Conservation (phyloP, 2,888 invertebrate species). For the Lobophora halterata region DNA sequence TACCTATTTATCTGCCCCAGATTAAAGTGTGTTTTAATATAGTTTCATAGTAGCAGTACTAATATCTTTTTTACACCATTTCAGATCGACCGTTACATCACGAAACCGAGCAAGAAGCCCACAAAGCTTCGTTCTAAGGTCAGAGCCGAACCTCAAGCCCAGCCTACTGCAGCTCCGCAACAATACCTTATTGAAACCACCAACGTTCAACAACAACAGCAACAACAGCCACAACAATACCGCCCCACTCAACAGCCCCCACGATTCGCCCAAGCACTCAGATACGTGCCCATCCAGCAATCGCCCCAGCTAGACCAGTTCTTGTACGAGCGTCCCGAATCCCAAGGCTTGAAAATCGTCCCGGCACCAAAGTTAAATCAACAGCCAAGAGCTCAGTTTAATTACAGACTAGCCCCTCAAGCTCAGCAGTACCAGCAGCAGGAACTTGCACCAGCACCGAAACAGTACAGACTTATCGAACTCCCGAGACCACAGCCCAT, state of each 20-base stretch:
- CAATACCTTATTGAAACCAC: slow-evolving; percentile 77
- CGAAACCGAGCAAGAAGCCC: slow-evolving; percentile 66
- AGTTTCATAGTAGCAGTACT: not conserved
- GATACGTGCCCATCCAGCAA: slow-evolving; percentile 53
- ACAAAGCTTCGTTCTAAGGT: slow-evolving; percentile 65
- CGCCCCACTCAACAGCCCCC: slow-evolving; percentile 51
- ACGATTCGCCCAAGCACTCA: slow-evolving; percentile 53
- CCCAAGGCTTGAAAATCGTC: slow-evolving; percentile 70
- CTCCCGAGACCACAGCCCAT: slow-evolving; percentile 52
- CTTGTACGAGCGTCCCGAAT: slow-evolving; percentile 63
- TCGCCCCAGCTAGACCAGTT: slow-evolving; percentile 48
- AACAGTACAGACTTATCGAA: slow-evolving; percentile 66
- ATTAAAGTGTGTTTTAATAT: too few relatives aligned
- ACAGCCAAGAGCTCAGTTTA: slow-evolving; percentile 43
- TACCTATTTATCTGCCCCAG: too few relatives aligned
- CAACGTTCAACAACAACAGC: slow-evolving; percentile 59
- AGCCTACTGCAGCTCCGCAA: slow-evolving; percentile 62
- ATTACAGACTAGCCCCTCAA: slow-evolving; percentile 60
- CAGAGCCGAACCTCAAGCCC: slow-evolving; percentile 43
- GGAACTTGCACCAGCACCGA: slow-evolving; percentile 63
- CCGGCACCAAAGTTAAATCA: slow-evolving; percentile 68
- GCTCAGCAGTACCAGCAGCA: slow-evolving; percentile 56
- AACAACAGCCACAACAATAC: slow-evolving; percentile 40
- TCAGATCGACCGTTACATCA: slow-evolving; percentile 68
- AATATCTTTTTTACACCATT: slow-evolving; percentile 31